Percentiles rank a stretch among this genome's conserved stretches.
These are phyloP conservation scores for Thysanoteuthis rhombus DNA, from an alignment of 2,888 invertebrate genomes.

Conservation along the genomic window DNA sequence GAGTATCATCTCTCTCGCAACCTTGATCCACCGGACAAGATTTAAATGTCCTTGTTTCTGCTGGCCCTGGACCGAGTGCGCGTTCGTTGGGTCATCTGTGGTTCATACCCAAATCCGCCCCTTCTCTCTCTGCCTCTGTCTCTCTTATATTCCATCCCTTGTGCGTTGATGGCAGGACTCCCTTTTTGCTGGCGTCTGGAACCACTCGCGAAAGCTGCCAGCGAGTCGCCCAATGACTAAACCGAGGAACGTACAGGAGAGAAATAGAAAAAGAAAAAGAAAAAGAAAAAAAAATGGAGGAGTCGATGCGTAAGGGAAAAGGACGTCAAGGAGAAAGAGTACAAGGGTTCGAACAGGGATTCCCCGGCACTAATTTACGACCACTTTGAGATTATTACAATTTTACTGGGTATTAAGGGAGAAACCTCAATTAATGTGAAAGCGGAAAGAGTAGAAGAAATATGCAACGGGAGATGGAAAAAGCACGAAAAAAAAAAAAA, in stretches of 20 bases:
- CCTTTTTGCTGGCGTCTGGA: background rate
- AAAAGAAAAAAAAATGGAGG: too few relatives aligned
- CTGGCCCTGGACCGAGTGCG: background rate
- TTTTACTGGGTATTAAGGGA: conserved; percentile 12
- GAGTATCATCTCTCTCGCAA: background rate
- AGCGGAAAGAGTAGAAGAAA: background rate
- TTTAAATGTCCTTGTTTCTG: background rate
- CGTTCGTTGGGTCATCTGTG: background rate
- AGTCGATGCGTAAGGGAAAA: background rate
- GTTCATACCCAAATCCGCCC: background rate
- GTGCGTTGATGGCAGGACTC: background rate
- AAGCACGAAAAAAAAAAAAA: background rate
- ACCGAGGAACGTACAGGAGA: background rate
- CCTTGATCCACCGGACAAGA: background rate
- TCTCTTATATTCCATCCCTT: background rate
- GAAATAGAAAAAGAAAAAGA: too few relatives aligned
- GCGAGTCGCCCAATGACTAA: background rate
- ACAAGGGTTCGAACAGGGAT: background rate
- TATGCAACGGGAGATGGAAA: background rate
- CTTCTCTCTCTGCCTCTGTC: background rate
- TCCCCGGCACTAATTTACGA: background rate
- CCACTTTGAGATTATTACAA: background rate
- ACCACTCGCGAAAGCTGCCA: background rate
- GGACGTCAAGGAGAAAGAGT: background rate
- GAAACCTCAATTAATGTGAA: background rate